Evolutionary conservation across 2,113 vertebrate species (phyloP).

Genomic region (Scomber colias): DNA sequence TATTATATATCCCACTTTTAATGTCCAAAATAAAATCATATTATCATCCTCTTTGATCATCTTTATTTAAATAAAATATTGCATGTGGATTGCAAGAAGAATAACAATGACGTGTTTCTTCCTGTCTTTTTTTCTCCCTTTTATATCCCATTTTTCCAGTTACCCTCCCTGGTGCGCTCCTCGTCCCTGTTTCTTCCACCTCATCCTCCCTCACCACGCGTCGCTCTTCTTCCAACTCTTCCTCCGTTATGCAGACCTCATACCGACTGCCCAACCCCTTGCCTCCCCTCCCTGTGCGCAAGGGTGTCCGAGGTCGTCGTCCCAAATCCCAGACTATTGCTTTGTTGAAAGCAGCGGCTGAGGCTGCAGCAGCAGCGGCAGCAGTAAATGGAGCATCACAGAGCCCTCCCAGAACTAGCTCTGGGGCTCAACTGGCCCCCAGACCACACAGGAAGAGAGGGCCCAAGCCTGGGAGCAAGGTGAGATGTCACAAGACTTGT

Average conservation of each 20-base stretch:
- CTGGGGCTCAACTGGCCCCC: constrained; percentile 82
- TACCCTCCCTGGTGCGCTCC: constrained; percentile 86
- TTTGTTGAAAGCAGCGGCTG: constrained; percentile 85
- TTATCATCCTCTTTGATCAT: neutral
- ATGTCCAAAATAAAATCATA: neutral
- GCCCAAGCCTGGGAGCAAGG: constrained; percentile 92
- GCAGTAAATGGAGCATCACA: constrained; percentile 86
- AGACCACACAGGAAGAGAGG: constrained; percentile 90
- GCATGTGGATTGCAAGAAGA: neutral
- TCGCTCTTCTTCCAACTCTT: constrained; percentile 86
- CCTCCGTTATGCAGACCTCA: constrained; percentile 91
- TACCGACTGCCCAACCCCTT: constrained; percentile 88
- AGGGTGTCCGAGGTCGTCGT: constrained; percentile 88
- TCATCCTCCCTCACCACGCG: constrained; percentile 85
- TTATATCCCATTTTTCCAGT: constrained; percentile 80
- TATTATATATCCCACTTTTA: neutral
- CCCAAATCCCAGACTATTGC: constrained; percentile 87
- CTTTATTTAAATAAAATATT: neutral
- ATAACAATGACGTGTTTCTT: neutral
- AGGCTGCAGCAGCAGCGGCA: constrained; percentile 76
- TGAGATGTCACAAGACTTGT: constrained; percentile 73
- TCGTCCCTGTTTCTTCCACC: constrained; percentile 84
- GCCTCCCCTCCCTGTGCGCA: constrained; percentile 87
- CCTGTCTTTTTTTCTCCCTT: neutral
- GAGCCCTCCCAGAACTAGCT: constrained; percentile 77